Evolutionary conservation across 2,888 invertebrate genomes (phyloP).

Genomic region (Diarsia brunnea): DNA sequence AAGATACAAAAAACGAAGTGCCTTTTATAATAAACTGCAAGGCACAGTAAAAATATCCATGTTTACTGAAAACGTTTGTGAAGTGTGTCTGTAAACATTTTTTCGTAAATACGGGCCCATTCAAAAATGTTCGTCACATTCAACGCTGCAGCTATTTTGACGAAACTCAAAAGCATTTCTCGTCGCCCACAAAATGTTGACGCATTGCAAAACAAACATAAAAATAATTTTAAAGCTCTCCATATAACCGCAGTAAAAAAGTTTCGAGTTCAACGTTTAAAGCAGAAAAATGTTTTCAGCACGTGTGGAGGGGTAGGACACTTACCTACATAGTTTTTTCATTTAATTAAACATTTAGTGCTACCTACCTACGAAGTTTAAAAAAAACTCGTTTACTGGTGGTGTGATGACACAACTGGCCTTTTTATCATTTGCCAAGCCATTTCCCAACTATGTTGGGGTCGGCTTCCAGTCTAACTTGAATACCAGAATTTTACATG

Average conservation of each 20-base stretch:
- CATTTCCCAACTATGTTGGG: too few species aligned
- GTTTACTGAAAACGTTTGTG: constrained; percentile 25
- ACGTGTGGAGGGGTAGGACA: constrained; percentile 4
- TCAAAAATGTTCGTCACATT: constrained; percentile 26
- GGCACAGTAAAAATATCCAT: not conserved
- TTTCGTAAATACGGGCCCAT: constrained; percentile 42
- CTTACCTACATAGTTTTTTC: constrained; percentile 23
- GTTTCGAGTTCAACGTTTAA: constrained; percentile 29
- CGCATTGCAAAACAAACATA: constrained; percentile 36
- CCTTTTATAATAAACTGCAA: constrained; percentile 13
- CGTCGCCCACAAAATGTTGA: constrained; percentile 26
- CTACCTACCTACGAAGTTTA: not conserved
- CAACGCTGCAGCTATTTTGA: constrained; percentile 48
- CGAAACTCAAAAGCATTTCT: constrained; percentile 50
- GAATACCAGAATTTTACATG: too few species aligned
- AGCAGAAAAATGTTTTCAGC: constrained; percentile 22
- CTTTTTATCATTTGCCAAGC: too few species aligned
- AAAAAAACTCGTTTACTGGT: not conserved
- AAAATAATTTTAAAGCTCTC: constrained; percentile 19
- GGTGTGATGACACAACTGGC: not conserved
- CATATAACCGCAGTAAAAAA: constrained; percentile 30
- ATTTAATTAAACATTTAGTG: constrained; percentile 9
- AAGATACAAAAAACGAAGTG: not conserved
- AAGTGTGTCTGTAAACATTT: constrained; percentile 41
- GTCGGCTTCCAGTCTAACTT: too few species aligned